phyloP scores from a whole-genome alignment of 2,888 invertebrate genomes.

The Dastarcus helophoroides region DNA sequence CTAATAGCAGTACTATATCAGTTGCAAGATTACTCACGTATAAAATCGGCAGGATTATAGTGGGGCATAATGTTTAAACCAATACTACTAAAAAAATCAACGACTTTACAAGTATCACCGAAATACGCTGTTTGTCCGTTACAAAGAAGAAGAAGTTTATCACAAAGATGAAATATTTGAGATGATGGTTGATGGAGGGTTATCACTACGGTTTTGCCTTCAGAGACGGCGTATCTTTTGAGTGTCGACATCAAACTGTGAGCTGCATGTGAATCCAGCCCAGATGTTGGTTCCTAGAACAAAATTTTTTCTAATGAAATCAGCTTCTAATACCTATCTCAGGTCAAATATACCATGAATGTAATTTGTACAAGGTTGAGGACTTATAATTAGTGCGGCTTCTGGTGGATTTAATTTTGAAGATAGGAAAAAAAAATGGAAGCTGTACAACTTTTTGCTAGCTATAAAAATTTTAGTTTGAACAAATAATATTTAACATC shows the following conservation, averaged over 20 bases:
- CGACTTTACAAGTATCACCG: slow-evolving; percentile 58
- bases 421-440: too few relatives aligned
- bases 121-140: slow-evolving; percentile 67
- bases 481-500: too few relatives aligned
- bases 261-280: slow-evolving; percentile 70
- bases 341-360: too few relatives aligned
- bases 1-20: background rate
- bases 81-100: slow-evolving; percentile 58
- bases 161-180: slow-evolving; percentile 74
- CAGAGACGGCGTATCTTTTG: slow-evolving; percentile 60
- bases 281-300: slow-evolving; percentile 69
- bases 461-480: too few relatives aligned
- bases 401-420: too few relatives aligned
- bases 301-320: slow-evolving; percentile 10
- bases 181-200: slow-evolving; percentile 77
- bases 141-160: slow-evolving; percentile 57
- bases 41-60: slow-evolving; percentile 78
- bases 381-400: too few relatives aligned
- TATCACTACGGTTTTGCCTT: slow-evolving; percentile 66
- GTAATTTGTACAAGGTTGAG: too few relatives aligned
- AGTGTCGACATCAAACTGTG: slow-evolving; percentile 60
- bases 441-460: too few relatives aligned
- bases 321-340: too few relatives aligned
- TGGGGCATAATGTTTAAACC: slow-evolving; percentile 62
- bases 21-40: slow-evolving; percentile 44